phyloP scores from a whole-genome alignment of 2,797 vertebrate genomes.

The Potorous gilbertii region DNA sequence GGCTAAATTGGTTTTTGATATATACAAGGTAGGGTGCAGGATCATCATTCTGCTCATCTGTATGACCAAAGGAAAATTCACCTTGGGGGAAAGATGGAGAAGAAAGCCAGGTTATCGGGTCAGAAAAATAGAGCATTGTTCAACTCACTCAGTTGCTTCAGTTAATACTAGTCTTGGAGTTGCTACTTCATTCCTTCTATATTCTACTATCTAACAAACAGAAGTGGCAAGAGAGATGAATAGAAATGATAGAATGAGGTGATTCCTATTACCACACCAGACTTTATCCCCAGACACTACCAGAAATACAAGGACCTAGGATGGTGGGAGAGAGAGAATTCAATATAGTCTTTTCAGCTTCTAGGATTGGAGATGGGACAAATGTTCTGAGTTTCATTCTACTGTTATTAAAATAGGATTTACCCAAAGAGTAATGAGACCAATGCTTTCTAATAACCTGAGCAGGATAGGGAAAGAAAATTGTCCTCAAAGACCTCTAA shows the following conservation, averaged over 20 bases:
- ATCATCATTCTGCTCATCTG: constrained; percentile 70
- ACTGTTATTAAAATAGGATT: background rate
- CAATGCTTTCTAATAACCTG: background rate
- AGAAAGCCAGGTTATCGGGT: background rate
- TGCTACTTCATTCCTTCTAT: background rate
- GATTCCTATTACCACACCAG: background rate
- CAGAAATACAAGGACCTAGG: background rate
- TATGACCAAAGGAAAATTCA: constrained; percentile 26
- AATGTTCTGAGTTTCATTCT: background rate
- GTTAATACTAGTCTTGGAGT: background rate
- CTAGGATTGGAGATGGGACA: background rate
- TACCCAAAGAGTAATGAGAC: background rate
- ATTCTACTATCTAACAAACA: background rate
- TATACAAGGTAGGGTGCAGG: constrained; percentile 74
- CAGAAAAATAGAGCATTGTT: background rate
- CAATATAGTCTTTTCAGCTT: background rate
- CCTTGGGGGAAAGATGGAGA: constrained; percentile 54
- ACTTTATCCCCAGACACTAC: background rate
- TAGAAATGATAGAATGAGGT: background rate
- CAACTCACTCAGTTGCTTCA: background rate
- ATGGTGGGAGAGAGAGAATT: background rate
- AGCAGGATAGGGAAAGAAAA: background rate
- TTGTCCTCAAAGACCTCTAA: background rate
- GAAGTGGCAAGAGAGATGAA: background rate
- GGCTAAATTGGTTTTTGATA: constrained; percentile 76